Conservation (phyloP, 2,888 invertebrate genomes). For the Harpalus rubripes region DNA sequence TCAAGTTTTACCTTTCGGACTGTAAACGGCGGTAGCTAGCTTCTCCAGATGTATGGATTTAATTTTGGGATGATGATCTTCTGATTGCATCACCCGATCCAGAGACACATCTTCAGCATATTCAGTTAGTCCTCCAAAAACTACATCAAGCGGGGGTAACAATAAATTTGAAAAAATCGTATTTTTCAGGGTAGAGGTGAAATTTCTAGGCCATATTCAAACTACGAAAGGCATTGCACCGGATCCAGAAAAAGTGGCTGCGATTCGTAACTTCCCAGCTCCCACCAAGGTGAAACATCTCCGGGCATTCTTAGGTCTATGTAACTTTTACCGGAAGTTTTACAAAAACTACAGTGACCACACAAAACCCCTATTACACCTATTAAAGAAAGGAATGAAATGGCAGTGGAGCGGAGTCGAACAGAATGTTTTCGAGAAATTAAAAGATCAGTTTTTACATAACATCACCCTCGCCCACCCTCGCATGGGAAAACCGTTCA, state of each 20-base stretch:
- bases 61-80: conserved; percentile 72
- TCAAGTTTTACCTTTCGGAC: conserved; percentile 68
- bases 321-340: conserved; percentile 66
- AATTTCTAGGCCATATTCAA: conserved; percentile 64
- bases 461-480: conserved; percentile 58
- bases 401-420: conserved; percentile 66
- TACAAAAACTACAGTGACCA: conserved; percentile 63
- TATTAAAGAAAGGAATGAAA: conserved; percentile 67
- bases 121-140: conserved; percentile 68
- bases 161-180: conserved; percentile 70
- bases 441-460: conserved; percentile 64
- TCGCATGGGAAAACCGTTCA: conserved; percentile 21
- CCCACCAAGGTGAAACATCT: conserved; percentile 70
- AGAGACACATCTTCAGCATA: conserved; percentile 69
- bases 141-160: conserved; percentile 70
- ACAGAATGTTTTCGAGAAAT: conserved; percentile 34
- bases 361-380: conserved; percentile 61
- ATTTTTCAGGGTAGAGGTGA: conserved; percentile 60
- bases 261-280: too few relatives aligned
- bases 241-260: too few relatives aligned
- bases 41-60: conserved; percentile 70
- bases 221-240: too few relatives aligned
- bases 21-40: conserved; percentile 68
- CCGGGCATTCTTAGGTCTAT: conserved; percentile 68
- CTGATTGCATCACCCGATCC: conserved; percentile 70